Evolutionary conservation across 2,888 invertebrate genomes (phyloP), one percentile per base, ranked within the genome.

Genomic region (Steromphala cineraria): DNA sequence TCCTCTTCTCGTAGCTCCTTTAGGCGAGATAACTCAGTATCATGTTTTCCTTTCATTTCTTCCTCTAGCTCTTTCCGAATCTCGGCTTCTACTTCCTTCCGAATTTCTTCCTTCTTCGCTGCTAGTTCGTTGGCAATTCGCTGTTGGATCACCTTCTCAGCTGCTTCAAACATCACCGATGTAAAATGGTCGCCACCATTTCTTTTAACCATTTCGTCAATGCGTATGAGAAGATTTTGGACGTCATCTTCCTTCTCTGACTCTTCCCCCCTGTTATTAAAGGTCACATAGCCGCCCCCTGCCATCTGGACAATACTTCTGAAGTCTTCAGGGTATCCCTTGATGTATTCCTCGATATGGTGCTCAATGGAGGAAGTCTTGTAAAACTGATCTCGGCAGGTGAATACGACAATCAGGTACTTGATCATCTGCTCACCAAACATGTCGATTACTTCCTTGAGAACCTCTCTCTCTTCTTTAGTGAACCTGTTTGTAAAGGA

Each of bases 171-270:
- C 75, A 81, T 81, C 2, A 31, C n/a, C 36, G 76, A 80, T 10
- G 21, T 78, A 75, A 81, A 83, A 62, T 40, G 81, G 8, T 78
- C 53, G 0, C 83, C 81, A 7, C 76, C 80, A 21, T 81, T 80
- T 55, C 76, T 67, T 15, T 67, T 46, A 15, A 75, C 78, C 46
- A 81, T 75, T 1, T 67, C 1, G 4, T 80, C 56, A 36, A 83
- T 80, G 74, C 78, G 74, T 2, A 67, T 53, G 0, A 83, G 7
- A n/a, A 83, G 71, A 19, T 67, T 31, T 8, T 78, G 40, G 1
- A 75, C 75, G 40, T 83, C 80, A 21, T 52, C 71, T 28, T 83
- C 80, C 21, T 77, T 55, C 46, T 80, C 78, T 28, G n/a, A 2
- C 5, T 46, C 67, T 15, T 53, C 13, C 1, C 78, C 80, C 56